Conservation (phyloP, 2,888 invertebrate genomes). For the Pseudeuparius sepicola region DNA sequence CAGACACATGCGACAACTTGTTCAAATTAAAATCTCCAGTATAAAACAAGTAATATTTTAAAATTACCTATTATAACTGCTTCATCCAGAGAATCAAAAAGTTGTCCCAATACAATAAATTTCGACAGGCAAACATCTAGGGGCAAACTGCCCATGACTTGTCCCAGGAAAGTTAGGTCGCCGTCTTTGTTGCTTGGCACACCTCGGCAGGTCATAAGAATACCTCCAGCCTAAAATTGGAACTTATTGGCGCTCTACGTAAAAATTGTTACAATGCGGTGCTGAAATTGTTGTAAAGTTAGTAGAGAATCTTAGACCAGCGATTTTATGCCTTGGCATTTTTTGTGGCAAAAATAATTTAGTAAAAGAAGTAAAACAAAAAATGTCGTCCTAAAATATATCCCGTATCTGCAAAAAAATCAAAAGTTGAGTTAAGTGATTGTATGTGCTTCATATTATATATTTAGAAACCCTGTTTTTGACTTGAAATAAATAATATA, state of each 20-base stretch:
- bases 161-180: conserved; percentile 77
- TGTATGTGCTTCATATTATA: too few species aligned
- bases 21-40: neutral
- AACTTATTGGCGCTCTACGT: neutral
- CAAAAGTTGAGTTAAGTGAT: too few species aligned
- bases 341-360: too few species aligned
- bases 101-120: conserved; percentile 75
- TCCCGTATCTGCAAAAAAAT: too few species aligned
- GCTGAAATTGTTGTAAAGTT: too few species aligned
- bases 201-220: conserved; percentile 49
- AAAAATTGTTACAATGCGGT: too few species aligned
- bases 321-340: too few species aligned
- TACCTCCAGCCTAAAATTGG: conserved; percentile 58
- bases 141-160: conserved; percentile 72
- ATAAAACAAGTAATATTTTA: neutral
- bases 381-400: too few species aligned
- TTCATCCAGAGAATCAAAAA: conserved; percentile 77
- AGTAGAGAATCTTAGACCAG: too few species aligned
- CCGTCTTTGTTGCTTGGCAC: conserved; percentile 51
- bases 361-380: too few species aligned
- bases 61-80: conserved; percentile 65
- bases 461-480: too few species aligned
- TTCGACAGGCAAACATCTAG: conserved; percentile 74
- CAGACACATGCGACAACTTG: conserved; percentile 17
- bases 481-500: too few species aligned